Percentiles rank a stretch among this genome's conserved stretches.
Evolutionary conservation across 2,797 vertebrate genomes (phyloP).

Genomic region (Clamator glandarius): DNA sequence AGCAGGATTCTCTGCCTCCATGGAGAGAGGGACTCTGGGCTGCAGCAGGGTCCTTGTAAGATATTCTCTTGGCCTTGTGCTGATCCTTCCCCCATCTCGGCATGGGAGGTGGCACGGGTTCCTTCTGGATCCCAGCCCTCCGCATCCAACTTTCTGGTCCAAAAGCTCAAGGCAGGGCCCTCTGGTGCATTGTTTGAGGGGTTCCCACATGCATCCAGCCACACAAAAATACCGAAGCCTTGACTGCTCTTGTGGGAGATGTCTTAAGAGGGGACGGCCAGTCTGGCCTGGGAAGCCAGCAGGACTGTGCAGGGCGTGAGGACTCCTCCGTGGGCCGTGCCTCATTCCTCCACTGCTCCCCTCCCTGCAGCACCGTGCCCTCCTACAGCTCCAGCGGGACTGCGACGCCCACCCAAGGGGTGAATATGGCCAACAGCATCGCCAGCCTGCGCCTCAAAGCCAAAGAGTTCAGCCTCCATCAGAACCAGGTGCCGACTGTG

Average conservation of each 20-base stretch:
- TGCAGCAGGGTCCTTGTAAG: background rate
- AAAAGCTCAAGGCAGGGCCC: background rate
- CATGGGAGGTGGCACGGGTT: background rate
- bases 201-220: slow-evolving; percentile 35
- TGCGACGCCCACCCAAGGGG: slow-evolving; percentile 71
- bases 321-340: background rate
- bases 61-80: background rate
- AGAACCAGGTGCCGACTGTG: slow-evolving; percentile 84
- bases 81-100: slow-evolving; percentile 43
- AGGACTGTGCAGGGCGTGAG: background rate
- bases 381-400: slow-evolving; percentile 78
- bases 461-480: slow-evolving; percentile 86
- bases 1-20: background rate
- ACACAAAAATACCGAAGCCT: slow-evolving; percentile 32
- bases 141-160: no score
- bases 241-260: slow-evolving; percentile 37
- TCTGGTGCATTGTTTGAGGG: slow-evolving; percentile 25
- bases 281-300: background rate
- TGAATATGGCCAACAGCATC: slow-evolving; percentile 86
- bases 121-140: slow-evolving; percentile 41
- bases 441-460: slow-evolving; percentile 85
- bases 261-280: background rate
- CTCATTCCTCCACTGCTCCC: slow-evolving; percentile 25
- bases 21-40: background rate
- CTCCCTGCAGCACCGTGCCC: slow-evolving; percentile 74